phyloP scores from a whole-genome alignment of 2,797 vertebrate species.

The Champsocephalus gunnari region DNA sequence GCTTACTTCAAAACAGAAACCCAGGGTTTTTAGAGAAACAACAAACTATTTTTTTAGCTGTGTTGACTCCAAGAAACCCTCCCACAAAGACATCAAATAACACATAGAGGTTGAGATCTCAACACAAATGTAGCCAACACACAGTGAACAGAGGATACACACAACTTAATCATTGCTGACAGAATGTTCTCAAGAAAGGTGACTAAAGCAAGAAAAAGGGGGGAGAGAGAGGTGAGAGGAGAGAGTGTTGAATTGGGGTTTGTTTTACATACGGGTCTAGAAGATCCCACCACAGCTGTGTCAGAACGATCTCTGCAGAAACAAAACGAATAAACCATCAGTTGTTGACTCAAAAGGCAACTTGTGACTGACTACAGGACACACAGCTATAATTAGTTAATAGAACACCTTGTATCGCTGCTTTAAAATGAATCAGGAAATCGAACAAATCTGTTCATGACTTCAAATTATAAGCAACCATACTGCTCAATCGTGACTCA shows the following conservation, averaged over 20 bases:
- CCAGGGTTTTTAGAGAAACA: constrained; percentile 55
- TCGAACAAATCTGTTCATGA: background rate
- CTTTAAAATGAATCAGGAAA: background rate
- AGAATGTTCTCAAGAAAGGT: constrained; percentile 78
- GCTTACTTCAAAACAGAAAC: constrained; percentile 44
- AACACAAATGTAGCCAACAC: constrained; percentile 79
- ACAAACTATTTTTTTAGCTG: constrained; percentile 53
- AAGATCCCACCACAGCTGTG: constrained; percentile 94
- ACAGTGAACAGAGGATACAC: constrained; percentile 78
- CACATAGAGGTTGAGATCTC: constrained; percentile 68
- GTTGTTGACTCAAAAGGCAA: background rate
- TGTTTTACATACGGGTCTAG: constrained; percentile 99
- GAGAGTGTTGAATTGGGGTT: constrained; percentile 79
- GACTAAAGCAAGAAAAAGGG: constrained; percentile 73
- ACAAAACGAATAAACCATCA: constrained; percentile 42
- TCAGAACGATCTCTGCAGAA: constrained; percentile 98
- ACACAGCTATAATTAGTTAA: background rate
- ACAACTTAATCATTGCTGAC: constrained; percentile 71
- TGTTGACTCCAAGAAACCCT: constrained; percentile 51
- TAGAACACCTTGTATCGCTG: background rate
- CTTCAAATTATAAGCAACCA: background rate
- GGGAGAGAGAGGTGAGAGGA: constrained; percentile 67
- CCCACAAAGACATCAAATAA: constrained; percentile 69
- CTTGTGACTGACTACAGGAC: background rate
- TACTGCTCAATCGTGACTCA: background rate